These are phyloP conservation scores for Drosophila cyrtoloma DNA, from an alignment of 2,888 invertebrate genomes.

Conservation along the genomic window DNA sequence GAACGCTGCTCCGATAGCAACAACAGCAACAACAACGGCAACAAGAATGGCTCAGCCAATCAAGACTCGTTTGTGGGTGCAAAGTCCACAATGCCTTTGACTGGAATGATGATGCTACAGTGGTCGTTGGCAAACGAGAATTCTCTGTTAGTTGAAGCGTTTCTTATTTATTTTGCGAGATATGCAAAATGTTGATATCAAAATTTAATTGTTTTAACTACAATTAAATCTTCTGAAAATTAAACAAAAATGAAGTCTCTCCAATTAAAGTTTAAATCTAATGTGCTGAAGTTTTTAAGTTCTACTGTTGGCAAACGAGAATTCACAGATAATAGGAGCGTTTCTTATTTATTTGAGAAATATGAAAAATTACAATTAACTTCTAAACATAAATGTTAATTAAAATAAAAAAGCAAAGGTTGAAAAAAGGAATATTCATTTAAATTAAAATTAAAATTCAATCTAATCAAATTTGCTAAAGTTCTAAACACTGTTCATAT, in stretches of 20 bases:
- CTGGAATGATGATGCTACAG: conserved; percentile 39
- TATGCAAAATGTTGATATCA: background rate
- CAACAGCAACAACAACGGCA: conserved; percentile 29
- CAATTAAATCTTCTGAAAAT: background rate
- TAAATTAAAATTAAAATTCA: background rate
- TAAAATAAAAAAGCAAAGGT: background rate
- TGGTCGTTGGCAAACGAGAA: background rate
- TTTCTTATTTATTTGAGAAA: background rate
- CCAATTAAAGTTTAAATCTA: background rate
- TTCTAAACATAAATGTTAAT: background rate
- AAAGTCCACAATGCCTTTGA: conserved; percentile 74
- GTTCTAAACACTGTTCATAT: background rate
- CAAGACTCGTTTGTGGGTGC: conserved; percentile 79
- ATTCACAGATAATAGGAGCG: background rate
- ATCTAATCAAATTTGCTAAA: background rate
- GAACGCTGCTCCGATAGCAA: conserved; percentile 44
- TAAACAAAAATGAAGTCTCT: too few relatives aligned
- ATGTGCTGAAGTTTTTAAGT: background rate
- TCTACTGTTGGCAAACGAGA: background rate
- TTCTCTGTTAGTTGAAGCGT: background rate
- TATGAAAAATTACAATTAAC: background rate
- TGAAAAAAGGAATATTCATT: background rate
- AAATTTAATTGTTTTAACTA: background rate
- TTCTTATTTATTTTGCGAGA: background rate
- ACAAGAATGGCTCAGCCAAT: conserved; percentile 51